Evolutionary conservation across 1,140 invertebrate genomes (phyloP).

Genomic region (Sycophila sp.): DNA sequence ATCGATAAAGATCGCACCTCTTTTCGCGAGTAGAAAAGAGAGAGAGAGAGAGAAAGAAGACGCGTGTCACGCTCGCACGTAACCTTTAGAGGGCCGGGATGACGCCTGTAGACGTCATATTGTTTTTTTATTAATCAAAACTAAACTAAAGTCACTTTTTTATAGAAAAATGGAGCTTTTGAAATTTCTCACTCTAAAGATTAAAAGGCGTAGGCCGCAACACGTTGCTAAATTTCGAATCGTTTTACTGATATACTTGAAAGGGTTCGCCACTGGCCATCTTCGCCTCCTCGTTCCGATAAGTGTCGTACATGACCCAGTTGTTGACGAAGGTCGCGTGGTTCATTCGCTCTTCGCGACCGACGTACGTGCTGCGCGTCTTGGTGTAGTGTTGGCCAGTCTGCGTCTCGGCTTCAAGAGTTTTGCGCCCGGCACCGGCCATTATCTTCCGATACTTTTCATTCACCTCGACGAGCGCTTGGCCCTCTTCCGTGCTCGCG

Average conservation of each 20-base stretch:
- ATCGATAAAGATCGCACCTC: no score
- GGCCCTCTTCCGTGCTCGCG: conserved; percentile 68
- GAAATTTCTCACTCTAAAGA: no score
- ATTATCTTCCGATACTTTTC: conserved; percentile 73
- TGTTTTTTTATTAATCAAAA: no score
- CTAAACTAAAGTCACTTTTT: no score
- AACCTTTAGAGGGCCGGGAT: no score
- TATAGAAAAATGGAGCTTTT: no score
- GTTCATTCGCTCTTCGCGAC: conserved; percentile 67
- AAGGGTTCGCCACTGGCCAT: neutral
- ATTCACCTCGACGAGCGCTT: conserved; percentile 70
- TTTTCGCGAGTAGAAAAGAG: no score
- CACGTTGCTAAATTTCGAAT: no score
- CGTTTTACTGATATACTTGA: neutral
- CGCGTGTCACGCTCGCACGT: no score
- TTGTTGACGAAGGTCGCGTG: conserved; percentile 73
- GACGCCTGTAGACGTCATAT: neutral
- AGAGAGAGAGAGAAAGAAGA: neutral
- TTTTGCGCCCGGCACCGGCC: conserved; percentile 69
- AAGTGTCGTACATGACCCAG: conserved; percentile 80
- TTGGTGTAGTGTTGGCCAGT: conserved; percentile 71
- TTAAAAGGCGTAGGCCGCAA: no score
- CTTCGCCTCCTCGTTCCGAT: conserved; percentile 19
- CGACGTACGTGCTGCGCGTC: conserved; percentile 70
- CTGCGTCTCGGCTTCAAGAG: conserved; percentile 72